phyloP scores from a whole-genome alignment of 1,140 invertebrate species.

The Sycophaga agraensis region DNA sequence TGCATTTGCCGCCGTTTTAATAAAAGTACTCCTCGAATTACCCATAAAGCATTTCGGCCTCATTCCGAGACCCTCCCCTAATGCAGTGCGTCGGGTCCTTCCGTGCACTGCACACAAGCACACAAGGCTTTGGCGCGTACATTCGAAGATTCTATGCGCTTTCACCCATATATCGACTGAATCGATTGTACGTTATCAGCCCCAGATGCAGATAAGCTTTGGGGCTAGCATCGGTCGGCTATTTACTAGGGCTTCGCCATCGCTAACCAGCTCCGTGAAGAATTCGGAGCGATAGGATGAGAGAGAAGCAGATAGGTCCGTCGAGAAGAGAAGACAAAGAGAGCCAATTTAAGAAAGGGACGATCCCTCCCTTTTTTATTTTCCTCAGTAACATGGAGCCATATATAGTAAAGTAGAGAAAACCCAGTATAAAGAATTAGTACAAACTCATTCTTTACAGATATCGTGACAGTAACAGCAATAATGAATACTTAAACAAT shows the following conservation, averaged over 20 bases:
- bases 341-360: no score
- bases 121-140: no score
- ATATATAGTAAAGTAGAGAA: no score
- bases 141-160: not conserved
- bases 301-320: constrained; percentile 29
- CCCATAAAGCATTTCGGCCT: not conserved
- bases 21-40: not conserved
- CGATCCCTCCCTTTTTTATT: no score
- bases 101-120: not conserved
- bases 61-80: not conserved
- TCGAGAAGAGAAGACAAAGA: constrained; percentile 1
- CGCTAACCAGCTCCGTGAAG: constrained; percentile 32
- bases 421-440: no score
- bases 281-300: constrained; percentile 16
- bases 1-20: not conserved
- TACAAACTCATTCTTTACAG: no score
- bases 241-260: constrained; percentile 36
- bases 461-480: no score
- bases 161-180: not conserved
- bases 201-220: constrained; percentile 45
- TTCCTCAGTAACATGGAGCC: no score
- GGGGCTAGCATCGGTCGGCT: constrained; percentile 29
- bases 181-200: constrained; percentile 47
- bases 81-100: not conserved
- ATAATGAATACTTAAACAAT: no score